phyloP scores from a whole-genome alignment of 1,140 invertebrate genomes.

The Drosophila novamexicana region DNA sequence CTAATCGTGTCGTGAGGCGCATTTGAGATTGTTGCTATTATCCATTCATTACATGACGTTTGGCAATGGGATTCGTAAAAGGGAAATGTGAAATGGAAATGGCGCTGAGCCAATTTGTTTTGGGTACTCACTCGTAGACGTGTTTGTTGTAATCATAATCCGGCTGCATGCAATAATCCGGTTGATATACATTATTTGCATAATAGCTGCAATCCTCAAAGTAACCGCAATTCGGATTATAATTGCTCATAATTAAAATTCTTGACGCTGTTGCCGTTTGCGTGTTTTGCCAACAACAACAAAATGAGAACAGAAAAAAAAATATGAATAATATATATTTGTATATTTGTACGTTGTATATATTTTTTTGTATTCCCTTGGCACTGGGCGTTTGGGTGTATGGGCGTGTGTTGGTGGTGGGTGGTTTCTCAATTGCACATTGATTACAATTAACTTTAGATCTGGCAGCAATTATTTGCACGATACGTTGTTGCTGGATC shows the following conservation, averaged over 20 bases:
- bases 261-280: slow-evolving; percentile 38
- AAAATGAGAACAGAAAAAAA: background rate
- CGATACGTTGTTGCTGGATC: slow-evolving; percentile 42
- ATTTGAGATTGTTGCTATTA: slow-evolving; percentile 20
- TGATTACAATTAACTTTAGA: slow-evolving; percentile 61
- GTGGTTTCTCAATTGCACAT: slow-evolving; percentile 40
- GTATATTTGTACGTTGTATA: background rate
- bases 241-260: slow-evolving; percentile 80
- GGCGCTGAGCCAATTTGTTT: slow-evolving; percentile 13
- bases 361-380: slow-evolving; percentile 2
- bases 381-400: background rate
- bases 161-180: slow-evolving; percentile 83
- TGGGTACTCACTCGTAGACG: slow-evolving; percentile 81
- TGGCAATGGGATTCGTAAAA: background rate
- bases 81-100: slow-evolving; percentile 3
- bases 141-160: slow-evolving; percentile 83
- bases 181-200: slow-evolving; percentile 80
- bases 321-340: slow-evolving; percentile 4
- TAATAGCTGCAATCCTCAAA: slow-evolving; percentile 81
- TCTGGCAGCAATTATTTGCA: slow-evolving; percentile 65
- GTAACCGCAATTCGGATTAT: slow-evolving; percentile 84
- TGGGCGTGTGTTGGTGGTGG: background rate
- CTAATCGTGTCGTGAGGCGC: background rate
- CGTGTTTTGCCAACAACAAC: slow-evolving; percentile 33
- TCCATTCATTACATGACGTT: slow-evolving; percentile 20